A percentile compares a stretch with the other conserved stretches of the same genome.
These are phyloP conservation scores for Aurelia aurita complex sp. Pacific DNA, from an alignment of 30 jellyfish, hydroid and myxozoan species.

Conservation along the genomic window DNA sequence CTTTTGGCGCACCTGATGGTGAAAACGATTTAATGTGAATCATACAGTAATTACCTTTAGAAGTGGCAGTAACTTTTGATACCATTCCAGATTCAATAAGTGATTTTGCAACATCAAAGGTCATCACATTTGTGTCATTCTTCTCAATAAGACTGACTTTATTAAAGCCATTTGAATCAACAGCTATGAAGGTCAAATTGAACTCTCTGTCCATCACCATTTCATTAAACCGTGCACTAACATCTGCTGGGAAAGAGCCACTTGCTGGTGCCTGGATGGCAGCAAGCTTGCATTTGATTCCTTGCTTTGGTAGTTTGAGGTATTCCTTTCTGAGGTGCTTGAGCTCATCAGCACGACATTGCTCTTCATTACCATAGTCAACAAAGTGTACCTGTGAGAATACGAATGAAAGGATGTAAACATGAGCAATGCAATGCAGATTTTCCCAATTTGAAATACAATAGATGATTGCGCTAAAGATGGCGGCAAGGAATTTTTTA, in stretches of 20 bases:
- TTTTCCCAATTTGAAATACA: too few species aligned
- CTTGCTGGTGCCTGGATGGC: slow-evolving; percentile 65
- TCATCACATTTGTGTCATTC: slow-evolving; percentile 30
- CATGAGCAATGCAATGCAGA: too few species aligned
- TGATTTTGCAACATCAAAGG: slow-evolving; percentile 57
- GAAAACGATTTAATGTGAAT: not conserved
- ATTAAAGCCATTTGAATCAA: slow-evolving; percentile 28
- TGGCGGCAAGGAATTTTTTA: too few species aligned
- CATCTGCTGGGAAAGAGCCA: slow-evolving; percentile 51
- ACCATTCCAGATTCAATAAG: slow-evolving; percentile 68
- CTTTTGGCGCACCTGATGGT: too few species aligned
- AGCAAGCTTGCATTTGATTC: slow-evolving; percentile 68
- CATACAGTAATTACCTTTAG: slow-evolving; percentile 14
- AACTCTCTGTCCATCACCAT: slow-evolving; percentile 79
- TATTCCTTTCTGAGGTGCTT: slow-evolving; percentile 77
- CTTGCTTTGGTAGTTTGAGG: slow-evolving; percentile 84
- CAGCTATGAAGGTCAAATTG: slow-evolving; percentile 22
- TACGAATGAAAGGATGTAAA: not conserved
- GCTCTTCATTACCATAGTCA: slow-evolving; percentile 93
- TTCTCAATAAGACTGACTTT: slow-evolving; percentile 58
- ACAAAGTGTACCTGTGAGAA: slow-evolving; percentile 69
- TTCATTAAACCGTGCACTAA: slow-evolving; percentile 65
- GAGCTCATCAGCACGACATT: slow-evolving; percentile 29
- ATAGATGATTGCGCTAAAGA: too few species aligned
- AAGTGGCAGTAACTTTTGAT: slow-evolving; percentile 5